phyloP scores from a whole-genome alignment of 2,888 invertebrate species.

The Proisotoma minuta region DNA sequence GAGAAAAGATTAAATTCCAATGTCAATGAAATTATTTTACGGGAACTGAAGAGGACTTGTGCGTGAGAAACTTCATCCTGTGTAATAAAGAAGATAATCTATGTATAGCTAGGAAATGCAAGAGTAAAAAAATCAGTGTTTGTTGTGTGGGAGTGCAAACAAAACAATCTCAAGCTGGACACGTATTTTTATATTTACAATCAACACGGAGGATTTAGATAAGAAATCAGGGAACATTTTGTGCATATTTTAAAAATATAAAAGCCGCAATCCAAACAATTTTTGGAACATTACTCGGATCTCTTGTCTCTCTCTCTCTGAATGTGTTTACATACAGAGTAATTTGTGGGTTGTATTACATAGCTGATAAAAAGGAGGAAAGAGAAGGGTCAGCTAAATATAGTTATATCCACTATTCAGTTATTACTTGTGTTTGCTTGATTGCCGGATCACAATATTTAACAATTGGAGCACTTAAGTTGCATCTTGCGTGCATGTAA shows the following conservation, averaged over 20 bases:
- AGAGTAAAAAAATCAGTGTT: background rate
- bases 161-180: background rate
- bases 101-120: background rate
- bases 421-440: too few relatives aligned
- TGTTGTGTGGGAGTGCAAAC: background rate
- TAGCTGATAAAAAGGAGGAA: too few relatives aligned
- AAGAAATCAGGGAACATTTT: background rate
- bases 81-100: background rate
- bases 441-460: too few relatives aligned
- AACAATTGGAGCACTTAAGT: too few relatives aligned
- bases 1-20: background rate
- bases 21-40: background rate
- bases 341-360: too few relatives aligned
- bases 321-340: too few relatives aligned
- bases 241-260: slow-evolving; percentile 3
- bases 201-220: slow-evolving; percentile 10
- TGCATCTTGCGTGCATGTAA: too few relatives aligned
- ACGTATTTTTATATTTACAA: slow-evolving; percentile 2
- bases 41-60: background rate
- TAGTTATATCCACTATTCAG: too few relatives aligned
- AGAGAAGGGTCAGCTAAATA: too few relatives aligned
- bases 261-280: background rate
- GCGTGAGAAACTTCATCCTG: background rate
- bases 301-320: too few relatives aligned
- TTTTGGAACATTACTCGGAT: background rate